These are phyloP conservation scores for Nymphalis io DNA, from an alignment of 1,140 invertebrate species.

Conservation along the genomic window DNA sequence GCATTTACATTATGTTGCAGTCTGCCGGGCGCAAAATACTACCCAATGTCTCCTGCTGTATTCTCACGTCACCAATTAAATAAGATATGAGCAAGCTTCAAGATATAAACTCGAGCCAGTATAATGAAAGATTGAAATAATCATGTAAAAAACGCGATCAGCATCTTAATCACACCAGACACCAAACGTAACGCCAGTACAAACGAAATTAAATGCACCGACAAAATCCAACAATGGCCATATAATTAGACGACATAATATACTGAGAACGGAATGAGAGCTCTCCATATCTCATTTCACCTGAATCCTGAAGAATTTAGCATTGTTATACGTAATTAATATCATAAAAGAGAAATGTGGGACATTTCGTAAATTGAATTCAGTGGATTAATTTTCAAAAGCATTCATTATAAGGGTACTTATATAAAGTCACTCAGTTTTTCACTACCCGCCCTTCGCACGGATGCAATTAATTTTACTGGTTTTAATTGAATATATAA, in stretches of 20 bases:
- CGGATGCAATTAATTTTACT: no score
- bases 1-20: no score
- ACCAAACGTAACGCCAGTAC: constrained; percentile 43
- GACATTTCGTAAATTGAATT: constrained; percentile 25
- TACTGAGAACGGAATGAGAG: constrained; percentile 52
- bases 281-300: constrained; percentile 52
- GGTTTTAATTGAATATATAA: no score
- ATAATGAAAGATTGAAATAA: no score
- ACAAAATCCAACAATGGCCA: constrained; percentile 64
- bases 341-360: constrained; percentile 9
- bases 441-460: no score
- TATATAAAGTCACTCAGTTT: background rate
- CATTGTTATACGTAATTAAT: constrained; percentile 36
- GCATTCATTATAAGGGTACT: background rate
- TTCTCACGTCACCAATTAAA: no score
- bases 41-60: no score
- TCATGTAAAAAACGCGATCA: background rate
- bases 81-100: no score
- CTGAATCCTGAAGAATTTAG: constrained; percentile 40
- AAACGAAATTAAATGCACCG: constrained; percentile 74
- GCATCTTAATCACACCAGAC: constrained; percentile 35
- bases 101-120: no score
- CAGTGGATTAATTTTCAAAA: background rate
- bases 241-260: constrained; percentile 73
- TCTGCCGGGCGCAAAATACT: no score